These are phyloP conservation scores for Brenthis hecate DNA, from an alignment of 2,888 invertebrate species.

Conservation along the genomic window DNA sequence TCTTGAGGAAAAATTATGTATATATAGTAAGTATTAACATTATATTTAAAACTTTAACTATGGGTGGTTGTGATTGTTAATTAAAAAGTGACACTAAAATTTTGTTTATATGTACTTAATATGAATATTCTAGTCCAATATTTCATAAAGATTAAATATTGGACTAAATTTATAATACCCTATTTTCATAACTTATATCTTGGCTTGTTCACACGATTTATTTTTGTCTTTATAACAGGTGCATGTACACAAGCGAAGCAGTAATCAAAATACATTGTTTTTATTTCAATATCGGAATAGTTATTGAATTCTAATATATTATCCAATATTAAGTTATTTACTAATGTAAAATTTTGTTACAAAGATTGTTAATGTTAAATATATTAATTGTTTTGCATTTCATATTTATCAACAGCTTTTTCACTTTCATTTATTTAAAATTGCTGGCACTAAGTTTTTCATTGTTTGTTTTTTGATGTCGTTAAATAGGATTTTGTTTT, in stretches of 20 bases:
- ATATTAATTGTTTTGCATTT: too few species aligned
- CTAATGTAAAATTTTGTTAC: too few species aligned
- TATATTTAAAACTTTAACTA: conserved; percentile 16
- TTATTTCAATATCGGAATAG: too few species aligned
- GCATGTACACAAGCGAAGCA: neutral
- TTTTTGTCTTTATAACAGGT: conserved; percentile 15
- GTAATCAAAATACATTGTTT: neutral
- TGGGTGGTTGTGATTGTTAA: conserved; percentile 34
- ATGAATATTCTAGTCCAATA: neutral
- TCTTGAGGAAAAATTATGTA: conserved; percentile 3
- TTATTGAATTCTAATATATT: too few species aligned
- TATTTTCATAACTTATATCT: conserved; percentile 10
- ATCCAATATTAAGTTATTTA: too few species aligned
- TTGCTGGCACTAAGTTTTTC: too few species aligned
- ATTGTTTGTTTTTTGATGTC: too few species aligned
- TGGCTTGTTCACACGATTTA: conserved; percentile 8
- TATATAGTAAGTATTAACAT: conserved; percentile 13
- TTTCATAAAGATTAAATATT: conserved; percentile 2
- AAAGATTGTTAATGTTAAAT: too few species aligned
- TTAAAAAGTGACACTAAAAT: conserved; percentile 17
- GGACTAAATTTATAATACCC: conserved; percentile 4
- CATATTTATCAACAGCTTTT: too few species aligned
- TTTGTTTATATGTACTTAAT: neutral
- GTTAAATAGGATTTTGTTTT: too few species aligned
- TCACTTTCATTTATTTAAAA: too few species aligned